Conservation (phyloP, 2,888 invertebrate genomes). For the Callosobruchus maculatus region DNA sequence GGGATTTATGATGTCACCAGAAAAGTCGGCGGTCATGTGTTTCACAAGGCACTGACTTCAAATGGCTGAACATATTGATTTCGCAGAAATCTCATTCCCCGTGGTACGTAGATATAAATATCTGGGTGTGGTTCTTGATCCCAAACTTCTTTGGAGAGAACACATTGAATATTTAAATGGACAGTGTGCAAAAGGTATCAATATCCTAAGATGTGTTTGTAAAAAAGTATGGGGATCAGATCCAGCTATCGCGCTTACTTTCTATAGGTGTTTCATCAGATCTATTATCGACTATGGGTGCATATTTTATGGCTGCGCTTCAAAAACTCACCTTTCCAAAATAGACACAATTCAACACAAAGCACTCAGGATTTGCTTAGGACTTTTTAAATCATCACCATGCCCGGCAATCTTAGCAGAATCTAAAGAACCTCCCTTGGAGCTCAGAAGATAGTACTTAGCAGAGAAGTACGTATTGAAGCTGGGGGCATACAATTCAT, state of each 20-base stretch:
- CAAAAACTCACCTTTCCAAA: not conserved
- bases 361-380: not conserved
- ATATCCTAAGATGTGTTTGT: conserved; percentile 1
- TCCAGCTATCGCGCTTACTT: not conserved
- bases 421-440: conserved; percentile 1
- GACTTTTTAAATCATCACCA: conserved; percentile 1
- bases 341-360: not conserved
- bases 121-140: conserved; percentile 2
- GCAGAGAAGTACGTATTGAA: not conserved
- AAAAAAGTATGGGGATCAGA: conserved; percentile 3
- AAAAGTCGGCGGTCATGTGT: no score
- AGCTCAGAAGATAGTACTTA: not conserved
- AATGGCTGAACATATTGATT: not conserved
- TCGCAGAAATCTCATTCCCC: not conserved
- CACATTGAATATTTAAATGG: conserved; percentile 4
- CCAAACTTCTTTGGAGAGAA: conserved; percentile 3
- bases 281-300: conserved; percentile 2
- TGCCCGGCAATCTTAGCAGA: conserved; percentile 3
- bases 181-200: conserved; percentile 3
- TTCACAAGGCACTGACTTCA: no score
- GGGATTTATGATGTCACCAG: no score
- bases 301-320: conserved; percentile 2
- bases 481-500: conserved; percentile 2
- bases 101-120: not conserved
- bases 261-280: conserved; percentile 2